Base-by-base conservation (phyloP, 2,113 vertebrate genomes). In the Xenopus borealis region DNA sequence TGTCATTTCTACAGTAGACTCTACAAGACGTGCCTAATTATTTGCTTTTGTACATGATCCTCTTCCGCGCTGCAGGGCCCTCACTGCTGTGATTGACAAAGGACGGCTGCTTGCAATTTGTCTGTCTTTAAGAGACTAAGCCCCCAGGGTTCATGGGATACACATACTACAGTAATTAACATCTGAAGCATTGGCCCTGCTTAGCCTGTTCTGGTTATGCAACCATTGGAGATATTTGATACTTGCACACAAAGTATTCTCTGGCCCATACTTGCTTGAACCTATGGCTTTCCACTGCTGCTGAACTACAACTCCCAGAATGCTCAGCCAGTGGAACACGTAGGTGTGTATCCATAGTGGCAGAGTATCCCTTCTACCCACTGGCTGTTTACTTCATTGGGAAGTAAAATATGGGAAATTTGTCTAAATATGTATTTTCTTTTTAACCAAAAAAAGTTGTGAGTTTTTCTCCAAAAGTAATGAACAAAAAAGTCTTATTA, bases 1-100 rank as follows among this genome's bases (percentile, higher is more conserved):
- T 69, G 73, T 76, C 73, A 76, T 69, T 69, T 69, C 59, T 76
- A 76, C 73, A 76, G 66, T 76, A 69, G 73, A 76, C 66, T 19
- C 16, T 69, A 63, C 46, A 63, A 76, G 73, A 27, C 58, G 20
- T 62, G 14, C 72, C 63, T 69, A 69, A 76, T 76, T 69, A 69
- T 68, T 76, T 63, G 59, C 64, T 69, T 61, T 76, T 62, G 33
- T 69, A 69, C 66, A 76, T 63, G 73, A 76, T 62, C 69, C 61
- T 63, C 73, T 76, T 76, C 73, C 73, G 59, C 12, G 73, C 73
- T 76, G 73, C 40, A 64, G 73, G 73, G 73, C 66, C 50, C 66
- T 69, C 58, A 47, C 18, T n/a, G 65, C 64, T 52, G 33, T 44
- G 66, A 69, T 27, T 69, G 73, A 63, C 66, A 69, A 30, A 47